Conservation (phyloP, 2,888 invertebrate species). For the Anorthoa munda region DNA sequence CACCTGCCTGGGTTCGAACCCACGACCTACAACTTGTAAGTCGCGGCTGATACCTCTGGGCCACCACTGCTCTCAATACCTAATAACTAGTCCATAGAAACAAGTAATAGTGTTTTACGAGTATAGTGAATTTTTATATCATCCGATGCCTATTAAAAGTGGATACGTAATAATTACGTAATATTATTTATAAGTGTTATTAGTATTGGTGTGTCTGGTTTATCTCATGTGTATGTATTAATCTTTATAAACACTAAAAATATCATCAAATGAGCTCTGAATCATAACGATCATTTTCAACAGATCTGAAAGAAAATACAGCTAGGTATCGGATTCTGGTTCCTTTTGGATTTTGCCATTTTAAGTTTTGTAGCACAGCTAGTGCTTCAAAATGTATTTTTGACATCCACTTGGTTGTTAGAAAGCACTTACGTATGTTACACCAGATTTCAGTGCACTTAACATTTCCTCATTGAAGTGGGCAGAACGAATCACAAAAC, state of each 20-base stretch:
- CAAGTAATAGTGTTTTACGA: neutral
- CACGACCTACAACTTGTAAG: too few relatives aligned
- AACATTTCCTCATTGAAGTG: slow-evolving; percentile 16
- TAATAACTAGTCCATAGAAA: neutral
- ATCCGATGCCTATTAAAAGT: neutral
- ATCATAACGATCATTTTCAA: slow-evolving; percentile 12
- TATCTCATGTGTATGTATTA: slow-evolving; percentile 3
- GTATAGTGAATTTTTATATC: neutral
- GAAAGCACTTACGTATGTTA: neutral
- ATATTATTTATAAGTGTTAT: slow-evolving; percentile 20
- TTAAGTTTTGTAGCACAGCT: neutral
- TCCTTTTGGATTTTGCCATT: neutral
- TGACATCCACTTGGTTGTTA: neutral
- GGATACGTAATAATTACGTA: slow-evolving; percentile 18
- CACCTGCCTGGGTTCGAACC: too few relatives aligned
- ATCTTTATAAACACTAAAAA: slow-evolving; percentile 1
- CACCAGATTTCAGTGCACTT: slow-evolving; percentile 1
- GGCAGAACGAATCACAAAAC: slow-evolving; percentile 7
- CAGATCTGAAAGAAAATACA: neutral
- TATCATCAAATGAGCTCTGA: slow-evolving; percentile 7
- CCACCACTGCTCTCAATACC: too few relatives aligned
- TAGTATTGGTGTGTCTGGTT: slow-evolving; percentile 18
- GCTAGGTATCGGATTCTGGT: neutral
- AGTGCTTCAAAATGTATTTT: neutral
- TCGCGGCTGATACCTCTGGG: too few relatives aligned